Conservation (phyloP, 2,797 vertebrate genomes). For the Picus viridis region DNA sequence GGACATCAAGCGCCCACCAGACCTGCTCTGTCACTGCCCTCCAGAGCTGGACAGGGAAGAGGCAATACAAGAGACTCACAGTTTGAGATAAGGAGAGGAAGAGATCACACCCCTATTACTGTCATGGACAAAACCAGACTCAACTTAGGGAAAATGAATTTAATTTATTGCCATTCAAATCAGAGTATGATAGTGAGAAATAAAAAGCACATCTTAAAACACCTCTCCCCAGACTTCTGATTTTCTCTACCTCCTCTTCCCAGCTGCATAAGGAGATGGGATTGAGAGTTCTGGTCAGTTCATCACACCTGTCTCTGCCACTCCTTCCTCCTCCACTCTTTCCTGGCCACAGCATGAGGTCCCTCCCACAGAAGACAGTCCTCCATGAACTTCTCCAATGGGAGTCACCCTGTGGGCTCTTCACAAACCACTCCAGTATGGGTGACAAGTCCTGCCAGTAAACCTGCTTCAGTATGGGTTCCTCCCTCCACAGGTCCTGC, state of each 20-base stretch:
- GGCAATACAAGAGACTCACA: fast-evolving
- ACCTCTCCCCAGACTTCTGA: fast-evolving
- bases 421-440: neutral
- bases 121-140: neutral
- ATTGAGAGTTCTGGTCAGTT: fast-evolving
- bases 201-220: neutral
- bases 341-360: fast-evolving
- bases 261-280: neutral
- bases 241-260: neutral
- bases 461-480: neutral
- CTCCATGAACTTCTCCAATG: neutral
- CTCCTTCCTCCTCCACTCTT: neutral
- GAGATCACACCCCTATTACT: neutral
- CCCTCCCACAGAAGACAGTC: neutral
- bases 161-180: neutral
- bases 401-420: neutral
- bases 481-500: no score
- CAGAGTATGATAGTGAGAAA: neutral
- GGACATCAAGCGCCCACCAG: neutral
- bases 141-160: neutral
- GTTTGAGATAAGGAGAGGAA: neutral
- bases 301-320: neutral
- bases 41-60: neutral
- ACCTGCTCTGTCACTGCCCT: neutral
- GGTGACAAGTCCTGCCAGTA: neutral